Percentiles rank a stretch among this genome's conserved stretches.
These are phyloP conservation scores for Syngnathus rostellatus DNA, from an alignment of 2,797 vertebrate species.

Conservation along the genomic window DNA sequence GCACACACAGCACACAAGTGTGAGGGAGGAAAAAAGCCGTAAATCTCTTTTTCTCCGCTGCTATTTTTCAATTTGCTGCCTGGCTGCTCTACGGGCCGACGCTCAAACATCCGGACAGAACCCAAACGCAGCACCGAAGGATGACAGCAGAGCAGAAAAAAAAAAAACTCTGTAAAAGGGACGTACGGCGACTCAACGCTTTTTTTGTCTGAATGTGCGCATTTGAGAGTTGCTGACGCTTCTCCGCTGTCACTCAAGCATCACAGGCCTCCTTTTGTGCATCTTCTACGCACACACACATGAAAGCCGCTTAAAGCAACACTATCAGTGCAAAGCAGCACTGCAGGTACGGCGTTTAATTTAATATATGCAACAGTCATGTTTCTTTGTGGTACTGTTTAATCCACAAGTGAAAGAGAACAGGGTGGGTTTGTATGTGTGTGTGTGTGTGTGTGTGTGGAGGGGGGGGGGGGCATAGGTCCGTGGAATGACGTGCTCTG, in stretches of 20 bases:
- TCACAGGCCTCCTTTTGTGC: slow-evolving; percentile 4
- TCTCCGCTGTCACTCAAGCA: slow-evolving; percentile 1
- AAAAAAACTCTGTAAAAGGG: not conserved
- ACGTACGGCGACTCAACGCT: not conserved
- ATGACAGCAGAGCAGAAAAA: slow-evolving; percentile 2
- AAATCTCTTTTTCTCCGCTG: slow-evolving; percentile 34
- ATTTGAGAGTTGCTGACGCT: slow-evolving; percentile 1
- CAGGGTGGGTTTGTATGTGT: not conserved
- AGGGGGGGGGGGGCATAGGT: not conserved
- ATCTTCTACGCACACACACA: not conserved
- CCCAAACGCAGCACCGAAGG: slow-evolving; percentile 3
- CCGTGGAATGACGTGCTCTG: not conserved
- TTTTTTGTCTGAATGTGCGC: slow-evolving; percentile 4
- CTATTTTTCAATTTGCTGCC: slow-evolving; percentile 61
- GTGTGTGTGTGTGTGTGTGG: too few species aligned
- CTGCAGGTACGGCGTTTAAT: slow-evolving; percentile 2
- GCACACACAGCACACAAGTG: not conserved
- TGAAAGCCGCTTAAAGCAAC: not conserved
- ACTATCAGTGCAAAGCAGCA: slow-evolving; percentile 3
- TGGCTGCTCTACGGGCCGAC: slow-evolving; percentile 32
- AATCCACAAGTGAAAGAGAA: not conserved
- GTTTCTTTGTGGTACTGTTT: slow-evolving; percentile 3
- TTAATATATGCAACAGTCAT: slow-evolving; percentile 4
- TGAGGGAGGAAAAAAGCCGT: slow-evolving; percentile 36
- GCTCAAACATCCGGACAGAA: slow-evolving; percentile 6